phyloP scores from a whole-genome alignment of 1,140 invertebrate genomes.

The Magallana angulata region DNA sequence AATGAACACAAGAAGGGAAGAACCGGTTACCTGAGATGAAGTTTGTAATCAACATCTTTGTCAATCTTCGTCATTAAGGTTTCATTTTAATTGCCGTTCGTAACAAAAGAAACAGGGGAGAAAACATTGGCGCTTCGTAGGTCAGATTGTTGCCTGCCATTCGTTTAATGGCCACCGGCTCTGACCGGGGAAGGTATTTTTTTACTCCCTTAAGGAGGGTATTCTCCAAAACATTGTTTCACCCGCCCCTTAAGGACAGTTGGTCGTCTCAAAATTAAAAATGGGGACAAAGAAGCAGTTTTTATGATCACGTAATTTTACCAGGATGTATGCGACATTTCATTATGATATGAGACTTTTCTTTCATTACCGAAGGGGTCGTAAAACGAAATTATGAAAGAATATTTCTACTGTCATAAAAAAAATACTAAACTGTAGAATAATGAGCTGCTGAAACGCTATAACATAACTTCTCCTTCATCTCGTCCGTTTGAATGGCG shows the following conservation, averaged over 20 bases:
- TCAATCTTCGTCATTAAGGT: conserved; percentile 35
- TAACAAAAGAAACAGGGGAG: conserved; percentile 15
- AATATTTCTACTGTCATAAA: conserved; percentile 25
- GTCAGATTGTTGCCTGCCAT: conserved; percentile 6
- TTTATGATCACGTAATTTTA: conserved; percentile 37
- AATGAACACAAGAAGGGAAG: not conserved
- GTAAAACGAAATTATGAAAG: conserved; percentile 29
- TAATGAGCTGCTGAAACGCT: not conserved
- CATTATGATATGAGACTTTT: conserved; percentile 31
- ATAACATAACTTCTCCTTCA: not conserved
- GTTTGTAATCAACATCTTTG: conserved; percentile 33
- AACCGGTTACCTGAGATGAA: conserved; percentile 4
- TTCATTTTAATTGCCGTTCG: conserved; percentile 22
- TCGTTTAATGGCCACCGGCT: not conserved
- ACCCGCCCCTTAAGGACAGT: conserved; percentile 5
- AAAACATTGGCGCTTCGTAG: not conserved
- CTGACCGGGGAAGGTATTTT: not conserved
- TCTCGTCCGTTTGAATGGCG: not conserved
- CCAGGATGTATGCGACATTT: not conserved
- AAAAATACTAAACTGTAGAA: not conserved
- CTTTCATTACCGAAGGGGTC: not conserved
- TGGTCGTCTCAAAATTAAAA: conserved; percentile 32
- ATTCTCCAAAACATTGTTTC: conserved; percentile 24
- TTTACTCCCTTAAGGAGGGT: conserved; percentile 20
- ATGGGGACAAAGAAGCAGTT: not conserved